Conservation (phyloP, 2,888 invertebrate species). For the Eurois occulta region DNA sequence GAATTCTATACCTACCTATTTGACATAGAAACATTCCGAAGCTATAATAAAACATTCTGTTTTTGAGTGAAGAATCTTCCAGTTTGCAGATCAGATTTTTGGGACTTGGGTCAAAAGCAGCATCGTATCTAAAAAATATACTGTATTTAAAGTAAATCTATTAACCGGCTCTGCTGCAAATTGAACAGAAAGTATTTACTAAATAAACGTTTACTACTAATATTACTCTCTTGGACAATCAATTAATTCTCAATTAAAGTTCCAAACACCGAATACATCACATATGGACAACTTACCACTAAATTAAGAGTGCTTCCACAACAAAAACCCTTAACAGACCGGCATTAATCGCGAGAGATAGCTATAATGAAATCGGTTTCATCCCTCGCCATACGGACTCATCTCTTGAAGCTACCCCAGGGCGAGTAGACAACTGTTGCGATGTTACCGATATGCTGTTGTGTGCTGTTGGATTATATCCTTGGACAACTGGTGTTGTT, state of each 20-base stretch:
- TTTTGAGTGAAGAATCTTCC: not conserved
- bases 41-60: not conserved
- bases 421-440: constrained; percentile 79
- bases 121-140: not conserved
- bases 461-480: constrained; percentile 73
- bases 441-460: constrained; percentile 76
- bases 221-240: not conserved
- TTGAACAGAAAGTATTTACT: not conserved
- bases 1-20: not conserved
- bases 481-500: constrained; percentile 68
- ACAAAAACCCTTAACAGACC: constrained; percentile 49
- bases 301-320: constrained; percentile 61
- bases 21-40: not conserved
- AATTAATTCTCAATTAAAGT: not conserved
- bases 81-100: not conserved
- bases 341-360: constrained; percentile 76
- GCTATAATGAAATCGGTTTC: constrained; percentile 76
- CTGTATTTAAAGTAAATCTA: not conserved
- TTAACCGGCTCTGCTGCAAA: not conserved
- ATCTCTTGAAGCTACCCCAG: constrained; percentile 49
- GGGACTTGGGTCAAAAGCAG: not conserved
- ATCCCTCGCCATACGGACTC: constrained; percentile 75
- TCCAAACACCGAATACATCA: constrained; percentile 22
- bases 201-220: not conserved
- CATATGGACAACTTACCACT: constrained; percentile 56